Evolutionary conservation across 2,113 vertebrate genomes (phyloP).

Genomic region (Sminthopsis crassicaudata): DNA sequence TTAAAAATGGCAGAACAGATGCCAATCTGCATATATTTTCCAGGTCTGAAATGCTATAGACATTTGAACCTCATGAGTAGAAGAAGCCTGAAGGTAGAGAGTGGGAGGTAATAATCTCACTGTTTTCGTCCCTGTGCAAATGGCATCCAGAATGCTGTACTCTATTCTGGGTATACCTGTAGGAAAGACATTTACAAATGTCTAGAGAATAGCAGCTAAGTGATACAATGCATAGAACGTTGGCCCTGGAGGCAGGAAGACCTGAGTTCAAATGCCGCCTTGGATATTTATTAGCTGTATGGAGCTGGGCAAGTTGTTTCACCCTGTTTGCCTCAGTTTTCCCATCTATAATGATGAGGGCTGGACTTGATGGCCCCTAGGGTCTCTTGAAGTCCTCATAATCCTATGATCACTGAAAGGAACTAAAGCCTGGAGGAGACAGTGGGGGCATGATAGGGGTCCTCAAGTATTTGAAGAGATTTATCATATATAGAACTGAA

Average conservation of each 20-base stretch:
- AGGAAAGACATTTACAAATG: not conserved
- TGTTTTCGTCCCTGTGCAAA: not conserved
- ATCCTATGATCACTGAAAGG: not conserved
- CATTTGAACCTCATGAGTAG: not conserved
- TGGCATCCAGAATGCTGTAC: not conserved
- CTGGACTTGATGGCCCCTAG: not conserved
- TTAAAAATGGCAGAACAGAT: not conserved
- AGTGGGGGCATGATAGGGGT: not conserved
- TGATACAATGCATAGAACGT: not conserved
- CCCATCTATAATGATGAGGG: not conserved
- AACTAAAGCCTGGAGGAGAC: not conserved
- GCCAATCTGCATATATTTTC: not conserved
- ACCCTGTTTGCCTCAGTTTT: not conserved
- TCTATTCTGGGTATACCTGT: not conserved
- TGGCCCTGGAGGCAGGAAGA: not conserved
- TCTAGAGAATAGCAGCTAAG: not conserved
- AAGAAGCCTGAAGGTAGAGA: not conserved
- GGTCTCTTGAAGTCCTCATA: not conserved
- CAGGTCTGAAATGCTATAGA: not conserved
- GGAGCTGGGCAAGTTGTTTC: not conserved
- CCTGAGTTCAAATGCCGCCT: not conserved
- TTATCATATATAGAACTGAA: not conserved
- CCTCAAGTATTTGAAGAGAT: not conserved
- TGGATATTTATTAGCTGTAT: not conserved
- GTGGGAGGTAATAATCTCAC: not conserved